Conservation (phyloP, 2,888 invertebrate genomes). For the Cataglyphis altisquamis region DNA sequence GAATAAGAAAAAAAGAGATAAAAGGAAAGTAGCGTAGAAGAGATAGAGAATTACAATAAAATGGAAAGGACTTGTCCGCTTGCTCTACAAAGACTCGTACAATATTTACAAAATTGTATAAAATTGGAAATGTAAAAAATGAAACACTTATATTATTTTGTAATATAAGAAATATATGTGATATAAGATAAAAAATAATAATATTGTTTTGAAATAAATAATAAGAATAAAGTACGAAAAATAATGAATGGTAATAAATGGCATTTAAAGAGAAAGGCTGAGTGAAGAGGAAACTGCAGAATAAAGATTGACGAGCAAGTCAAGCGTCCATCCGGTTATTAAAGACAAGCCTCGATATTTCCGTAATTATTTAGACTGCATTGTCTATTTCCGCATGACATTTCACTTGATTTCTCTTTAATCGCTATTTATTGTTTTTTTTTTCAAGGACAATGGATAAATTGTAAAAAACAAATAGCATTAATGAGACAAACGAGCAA, state of each 20-base stretch:
- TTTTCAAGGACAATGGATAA: neutral
- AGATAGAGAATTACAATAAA: neutral
- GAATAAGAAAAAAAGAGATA: neutral
- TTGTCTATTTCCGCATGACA: neutral
- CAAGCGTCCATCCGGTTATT: constrained; percentile 12
- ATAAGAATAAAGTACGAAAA: constrained; percentile 3
- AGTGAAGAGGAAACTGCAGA: neutral
- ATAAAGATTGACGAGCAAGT: neutral
- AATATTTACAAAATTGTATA: neutral
- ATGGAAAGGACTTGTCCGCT: neutral
- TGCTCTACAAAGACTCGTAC: neutral
- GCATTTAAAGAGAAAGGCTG: neutral
- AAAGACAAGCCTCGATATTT: constrained; percentile 23
- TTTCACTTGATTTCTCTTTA: neutral
- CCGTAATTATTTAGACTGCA: constrained; percentile 26
- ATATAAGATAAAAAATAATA: neutral
- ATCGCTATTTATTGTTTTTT: neutral
- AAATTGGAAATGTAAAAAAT: neutral
- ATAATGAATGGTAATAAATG: neutral
- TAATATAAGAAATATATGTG: neutral
- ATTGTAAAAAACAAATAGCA: neutral
- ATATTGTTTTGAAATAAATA: neutral
- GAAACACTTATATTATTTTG: neutral
- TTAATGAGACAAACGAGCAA: constrained; percentile 16
- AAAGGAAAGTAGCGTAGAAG: neutral